These are phyloP conservation scores for Brachirus orientalis DNA, from an alignment of 2,113 vertebrate genomes.

Conservation along the genomic window DNA sequence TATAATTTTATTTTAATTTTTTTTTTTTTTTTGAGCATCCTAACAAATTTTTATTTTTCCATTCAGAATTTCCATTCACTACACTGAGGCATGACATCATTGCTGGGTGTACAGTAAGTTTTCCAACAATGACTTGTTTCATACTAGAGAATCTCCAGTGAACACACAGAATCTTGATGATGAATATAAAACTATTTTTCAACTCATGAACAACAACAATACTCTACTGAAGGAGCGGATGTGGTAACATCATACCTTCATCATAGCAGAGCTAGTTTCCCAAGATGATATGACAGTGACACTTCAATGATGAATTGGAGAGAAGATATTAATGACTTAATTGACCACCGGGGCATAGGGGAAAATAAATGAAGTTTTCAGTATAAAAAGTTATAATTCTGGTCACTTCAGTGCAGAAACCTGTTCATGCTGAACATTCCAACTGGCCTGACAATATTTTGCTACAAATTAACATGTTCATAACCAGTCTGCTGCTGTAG, in stretches of 20 bases:
- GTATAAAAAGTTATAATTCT: too few species aligned
- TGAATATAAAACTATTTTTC: background rate
- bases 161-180: too few species aligned
- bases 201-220: slow-evolving; percentile 24
- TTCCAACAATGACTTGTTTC: slow-evolving; percentile 40
- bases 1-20: too few species aligned
- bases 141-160: slow-evolving; percentile 9
- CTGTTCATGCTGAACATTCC: too few species aligned
- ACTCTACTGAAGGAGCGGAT: slow-evolving; percentile 1
- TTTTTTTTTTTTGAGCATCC: background rate
- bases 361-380: too few species aligned
- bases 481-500: slow-evolving; percentile 50
- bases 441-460: background rate
- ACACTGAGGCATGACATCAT: slow-evolving; percentile 47
- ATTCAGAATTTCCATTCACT: background rate
- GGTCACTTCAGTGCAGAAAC: too few species aligned
- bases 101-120: too few species aligned
- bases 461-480: background rate
- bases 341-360: too few species aligned
- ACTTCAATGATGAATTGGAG: too few species aligned
- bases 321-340: too few species aligned
- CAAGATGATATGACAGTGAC: too few species aligned
- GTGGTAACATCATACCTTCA: background rate
- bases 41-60: background rate
- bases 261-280: too few species aligned